A percentile compares a stretch with the other conserved stretches of the same genome.
These are phyloP conservation scores for Corvus hawaiiensis DNA, from an alignment of 2,113 vertebrate genomes.

Conservation along the genomic window DNA sequence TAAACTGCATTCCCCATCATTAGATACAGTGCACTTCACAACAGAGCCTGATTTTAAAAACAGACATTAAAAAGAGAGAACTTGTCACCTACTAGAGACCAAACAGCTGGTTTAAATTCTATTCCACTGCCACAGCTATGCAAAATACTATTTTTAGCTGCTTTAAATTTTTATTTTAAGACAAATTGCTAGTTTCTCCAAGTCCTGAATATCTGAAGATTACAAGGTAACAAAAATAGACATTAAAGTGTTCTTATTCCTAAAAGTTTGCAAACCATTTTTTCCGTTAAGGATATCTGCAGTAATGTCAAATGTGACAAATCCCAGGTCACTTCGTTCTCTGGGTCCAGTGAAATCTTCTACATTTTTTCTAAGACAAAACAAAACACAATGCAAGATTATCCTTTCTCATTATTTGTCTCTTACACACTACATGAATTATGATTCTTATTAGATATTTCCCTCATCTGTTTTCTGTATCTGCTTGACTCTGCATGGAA, in stretches of 20 bases:
- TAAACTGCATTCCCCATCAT: neutral
- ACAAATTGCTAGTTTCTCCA: neutral
- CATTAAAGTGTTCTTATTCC: neutral
- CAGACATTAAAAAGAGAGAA: neutral
- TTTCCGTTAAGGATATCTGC: constrained; percentile 92
- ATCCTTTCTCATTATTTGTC: neutral
- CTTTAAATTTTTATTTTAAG: neutral
- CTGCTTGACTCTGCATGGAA: neutral
- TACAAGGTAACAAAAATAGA: neutral
- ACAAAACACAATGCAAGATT: neutral
- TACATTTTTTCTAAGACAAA: constrained; percentile 88
- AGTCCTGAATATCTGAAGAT: neutral
- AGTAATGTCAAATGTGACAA: constrained; percentile 92
- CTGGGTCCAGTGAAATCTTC: constrained; percentile 97
- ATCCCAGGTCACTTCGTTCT: constrained; percentile 95
- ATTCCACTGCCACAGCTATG: neutral
- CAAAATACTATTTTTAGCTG: neutral
- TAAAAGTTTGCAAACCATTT: neutral
- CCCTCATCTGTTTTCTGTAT: neutral
- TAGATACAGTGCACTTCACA: neutral
- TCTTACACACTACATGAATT: neutral
- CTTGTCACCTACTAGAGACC: neutral
- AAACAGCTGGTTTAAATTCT: neutral
- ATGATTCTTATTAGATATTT: neutral
- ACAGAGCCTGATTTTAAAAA: neutral